Base-by-base conservation (phyloP, 2,113 vertebrate species). In the Dicentrarchus labrax region DNA sequence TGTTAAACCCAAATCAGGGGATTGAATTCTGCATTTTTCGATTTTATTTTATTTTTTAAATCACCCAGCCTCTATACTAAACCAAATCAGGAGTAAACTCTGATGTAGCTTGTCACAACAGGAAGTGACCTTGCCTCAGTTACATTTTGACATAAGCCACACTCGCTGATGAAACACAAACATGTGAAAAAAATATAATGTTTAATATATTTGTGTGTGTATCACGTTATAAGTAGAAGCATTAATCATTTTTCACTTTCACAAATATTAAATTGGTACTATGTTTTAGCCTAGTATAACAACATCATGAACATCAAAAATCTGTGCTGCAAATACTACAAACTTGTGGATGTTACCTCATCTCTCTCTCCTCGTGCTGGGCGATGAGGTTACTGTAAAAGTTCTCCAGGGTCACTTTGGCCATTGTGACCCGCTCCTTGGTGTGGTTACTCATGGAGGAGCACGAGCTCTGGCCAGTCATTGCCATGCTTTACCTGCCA, bases 371-470 rank as follows among this genome's bases (percentile, higher is more conserved):
- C 86, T 99, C 98, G 0, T 99, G 98, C 89, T 99, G 98, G 1
- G 97, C 96, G 0, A 99, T 99, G 47, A 99, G 96, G 83, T 99
- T 99, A 92, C 98, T 99, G 90, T 99, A 99, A 93, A 98, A 99
- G 94, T 99, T 99, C 89, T 99, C 98, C 86, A 99, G 81, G 0
- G 98, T 99, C 93, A 99, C 97, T 93, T 99, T 99, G 71, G 98
- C 98, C 97, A 99, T 98, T 0, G 98, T 99, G 75, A 99, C 98
- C 22, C 98, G 92, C 90, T 99, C 98, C 93, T 99, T 99, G 71
- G 98, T 99, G 94, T 99, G 98, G 84, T 98, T 99, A 86, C 98
- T 99, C 98, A 99, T 99, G 54, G 98, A 97, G 0, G 97, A 96
- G 87, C 96, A 99, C 0, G 97, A 96, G 38, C 96, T 97, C 10